These are phyloP conservation scores for Caenorhabditis angaria DNA, from an alignment of 2,888 invertebrate genomes.

Conservation along the genomic window DNA sequence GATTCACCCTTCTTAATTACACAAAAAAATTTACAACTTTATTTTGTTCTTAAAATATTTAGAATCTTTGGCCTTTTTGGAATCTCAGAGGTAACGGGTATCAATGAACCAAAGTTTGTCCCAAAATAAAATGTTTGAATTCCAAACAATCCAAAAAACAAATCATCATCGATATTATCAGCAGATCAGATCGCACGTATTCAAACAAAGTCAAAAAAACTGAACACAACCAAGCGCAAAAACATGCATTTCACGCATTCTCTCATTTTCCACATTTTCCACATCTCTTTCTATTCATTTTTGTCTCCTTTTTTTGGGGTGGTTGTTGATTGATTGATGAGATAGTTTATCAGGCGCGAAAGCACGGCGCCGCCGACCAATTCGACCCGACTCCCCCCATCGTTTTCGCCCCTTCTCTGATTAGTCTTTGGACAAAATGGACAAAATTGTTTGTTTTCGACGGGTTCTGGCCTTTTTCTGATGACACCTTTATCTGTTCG, in stretches of 20 bases:
- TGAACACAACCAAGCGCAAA: neutral
- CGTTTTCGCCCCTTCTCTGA: neutral
- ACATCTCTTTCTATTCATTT: neutral
- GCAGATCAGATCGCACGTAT: neutral
- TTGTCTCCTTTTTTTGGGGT: neutral
- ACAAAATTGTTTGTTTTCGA: neutral
- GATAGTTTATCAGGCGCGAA: slow-evolving; percentile 4
- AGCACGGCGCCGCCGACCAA: neutral
- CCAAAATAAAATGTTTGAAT: too few relatives aligned
- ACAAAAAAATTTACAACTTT: too few relatives aligned
- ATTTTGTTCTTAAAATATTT: too few relatives aligned
- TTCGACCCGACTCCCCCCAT: too few relatives aligned
- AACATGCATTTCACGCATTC: neutral
- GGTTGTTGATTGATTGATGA: neutral
- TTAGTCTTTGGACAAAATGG: neutral
- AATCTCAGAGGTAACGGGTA: too few relatives aligned
- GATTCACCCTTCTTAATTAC: too few relatives aligned
- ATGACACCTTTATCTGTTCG: neutral
- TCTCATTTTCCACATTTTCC: too few relatives aligned
- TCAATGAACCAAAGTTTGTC: too few relatives aligned
- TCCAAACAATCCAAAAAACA: too few relatives aligned
- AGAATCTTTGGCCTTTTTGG: too few relatives aligned
- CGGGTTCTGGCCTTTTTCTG: neutral
- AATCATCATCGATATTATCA: neutral
- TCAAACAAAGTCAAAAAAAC: neutral